These are phyloP conservation scores for Baronia brevicornis DNA, from an alignment of 2,888 invertebrate species.

Conservation along the genomic window DNA sequence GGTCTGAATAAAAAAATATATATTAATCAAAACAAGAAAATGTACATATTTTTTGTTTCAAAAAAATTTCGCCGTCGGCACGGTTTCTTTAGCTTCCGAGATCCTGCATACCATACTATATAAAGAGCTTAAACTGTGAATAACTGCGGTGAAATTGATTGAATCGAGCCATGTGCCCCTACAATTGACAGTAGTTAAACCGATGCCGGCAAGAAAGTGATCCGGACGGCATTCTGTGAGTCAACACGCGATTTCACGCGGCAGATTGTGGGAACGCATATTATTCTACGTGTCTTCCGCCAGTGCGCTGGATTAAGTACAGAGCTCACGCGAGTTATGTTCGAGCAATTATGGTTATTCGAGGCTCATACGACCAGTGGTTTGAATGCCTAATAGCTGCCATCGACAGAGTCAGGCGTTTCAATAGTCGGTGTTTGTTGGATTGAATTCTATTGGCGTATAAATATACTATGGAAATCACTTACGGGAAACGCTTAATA, in stretches of 20 bases:
- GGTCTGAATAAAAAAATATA: slow-evolving; percentile 1
- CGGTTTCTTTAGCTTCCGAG: slow-evolving; percentile 6
- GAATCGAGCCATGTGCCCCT: slow-evolving; percentile 32
- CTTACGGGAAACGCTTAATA: background rate
- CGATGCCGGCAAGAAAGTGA: slow-evolving; percentile 38
- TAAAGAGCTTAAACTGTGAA: slow-evolving; percentile 13
- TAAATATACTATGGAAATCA: slow-evolving; percentile 6
- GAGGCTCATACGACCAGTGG: slow-evolving; percentile 5
- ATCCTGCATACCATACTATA: slow-evolving; percentile 15
- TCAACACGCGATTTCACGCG: slow-evolving; percentile 36
- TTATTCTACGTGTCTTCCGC: slow-evolving; percentile 25
- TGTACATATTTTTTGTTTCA: background rate
- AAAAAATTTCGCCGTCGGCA: slow-evolving; percentile 1
- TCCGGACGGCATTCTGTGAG: slow-evolving; percentile 25
- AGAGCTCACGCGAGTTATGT: slow-evolving; percentile 19
- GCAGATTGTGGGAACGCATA: slow-evolving; percentile 33
- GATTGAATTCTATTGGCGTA: slow-evolving; percentile 2
- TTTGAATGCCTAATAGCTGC: slow-evolving; percentile 15
- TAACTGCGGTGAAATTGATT: slow-evolving; percentile 39
- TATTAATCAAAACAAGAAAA: slow-evolving; percentile 1
- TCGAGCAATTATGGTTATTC: slow-evolving; percentile 18
- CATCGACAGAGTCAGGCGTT: slow-evolving; percentile 13
- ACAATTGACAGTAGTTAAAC: slow-evolving; percentile 36
- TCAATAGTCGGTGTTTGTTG: slow-evolving; percentile 7
- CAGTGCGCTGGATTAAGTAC: slow-evolving; percentile 23